A percentile compares a stretch with the other conserved stretches of the same genome.
Evolutionary conservation across 2,113 vertebrate genomes (phyloP).

Genomic region (Scomber colias): DNA sequence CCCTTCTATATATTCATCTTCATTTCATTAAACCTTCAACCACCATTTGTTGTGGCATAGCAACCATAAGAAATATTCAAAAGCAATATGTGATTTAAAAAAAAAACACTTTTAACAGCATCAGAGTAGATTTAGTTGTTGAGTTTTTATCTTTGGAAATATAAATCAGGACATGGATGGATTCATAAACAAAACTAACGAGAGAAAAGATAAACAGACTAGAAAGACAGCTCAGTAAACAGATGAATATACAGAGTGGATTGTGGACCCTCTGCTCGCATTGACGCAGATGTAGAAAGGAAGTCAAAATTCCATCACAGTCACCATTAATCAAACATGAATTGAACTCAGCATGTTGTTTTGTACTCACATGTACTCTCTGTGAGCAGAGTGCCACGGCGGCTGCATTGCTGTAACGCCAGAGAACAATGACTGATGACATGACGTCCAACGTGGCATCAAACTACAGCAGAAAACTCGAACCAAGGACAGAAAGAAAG

Average conservation of each 20-base stretch:
- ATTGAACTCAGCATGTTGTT: slow-evolving; percentile 10
- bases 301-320: not conserved
- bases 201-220: not conserved
- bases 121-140: not conserved
- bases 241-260: not conserved
- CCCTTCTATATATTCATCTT: no score
- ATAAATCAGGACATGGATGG: not conserved
- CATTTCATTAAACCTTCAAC: no score
- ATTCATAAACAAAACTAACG: not conserved
- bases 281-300: not conserved
- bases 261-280: not conserved
- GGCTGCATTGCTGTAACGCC: slow-evolving; percentile 98
- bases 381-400: slow-evolving; percentile 97
- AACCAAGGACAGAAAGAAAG: not conserved
- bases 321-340: slow-evolving; percentile 11
- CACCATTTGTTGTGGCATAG: no score
- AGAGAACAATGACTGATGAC: slow-evolving; percentile 95
- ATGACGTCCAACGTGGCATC: slow-evolving; percentile 96
- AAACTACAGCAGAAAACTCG: slow-evolving; percentile 86
- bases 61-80: no score
- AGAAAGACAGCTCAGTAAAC: not conserved
- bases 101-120: no score
- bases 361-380: slow-evolving; percentile 96
- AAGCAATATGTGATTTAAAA: no score
- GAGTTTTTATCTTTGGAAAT: not conserved